These are phyloP conservation scores for Drosophila gaucha DNA, from an alignment of 2,888 invertebrate genomes.

Conservation along the genomic window DNA sequence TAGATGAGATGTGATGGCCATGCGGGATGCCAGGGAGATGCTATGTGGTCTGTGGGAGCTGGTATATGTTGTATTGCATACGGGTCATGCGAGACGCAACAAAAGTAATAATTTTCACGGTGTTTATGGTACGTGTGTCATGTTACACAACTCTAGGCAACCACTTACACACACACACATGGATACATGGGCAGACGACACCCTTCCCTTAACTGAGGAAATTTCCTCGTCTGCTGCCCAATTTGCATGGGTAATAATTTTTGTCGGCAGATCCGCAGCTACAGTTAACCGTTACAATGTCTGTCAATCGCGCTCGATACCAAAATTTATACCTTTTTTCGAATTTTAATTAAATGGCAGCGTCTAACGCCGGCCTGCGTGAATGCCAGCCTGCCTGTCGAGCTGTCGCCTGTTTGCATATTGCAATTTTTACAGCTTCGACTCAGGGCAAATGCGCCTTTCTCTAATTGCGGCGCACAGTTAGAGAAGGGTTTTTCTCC, in stretches of 20 bases:
- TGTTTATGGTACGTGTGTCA: conserved; percentile 71
- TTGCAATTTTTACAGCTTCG: conserved; percentile 61
- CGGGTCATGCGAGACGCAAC: conserved; percentile 42
- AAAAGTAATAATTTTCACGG: conserved; percentile 63
- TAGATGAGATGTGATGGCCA: not conserved
- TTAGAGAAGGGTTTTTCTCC: conserved; percentile 49
- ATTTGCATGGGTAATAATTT: conserved; percentile 80
- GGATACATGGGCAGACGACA: conserved; percentile 17
- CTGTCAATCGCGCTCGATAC: conserved; percentile 75
- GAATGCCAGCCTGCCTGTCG: not conserved
- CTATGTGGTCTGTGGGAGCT: not conserved
- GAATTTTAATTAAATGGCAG: conserved; percentile 78
- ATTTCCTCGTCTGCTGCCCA: conserved; percentile 54
- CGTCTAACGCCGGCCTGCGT: conserved; percentile 42
- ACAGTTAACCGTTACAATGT: conserved; percentile 63
- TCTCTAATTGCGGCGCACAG: conserved; percentile 75
- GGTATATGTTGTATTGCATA: conserved; percentile 20
- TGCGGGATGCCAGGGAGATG: not conserved
- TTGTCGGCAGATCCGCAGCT: conserved; percentile 38
- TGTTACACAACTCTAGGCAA: conserved; percentile 66
- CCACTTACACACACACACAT: conserved; percentile 26
- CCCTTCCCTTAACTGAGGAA: conserved; percentile 32
- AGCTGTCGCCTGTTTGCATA: conserved; percentile 71
- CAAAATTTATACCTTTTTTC: conserved; percentile 75
- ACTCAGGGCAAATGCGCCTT: conserved; percentile 62